Base-by-base conservation (phyloP, 2,113 vertebrate genomes). In the Tragelaphus imberbis region DNA sequence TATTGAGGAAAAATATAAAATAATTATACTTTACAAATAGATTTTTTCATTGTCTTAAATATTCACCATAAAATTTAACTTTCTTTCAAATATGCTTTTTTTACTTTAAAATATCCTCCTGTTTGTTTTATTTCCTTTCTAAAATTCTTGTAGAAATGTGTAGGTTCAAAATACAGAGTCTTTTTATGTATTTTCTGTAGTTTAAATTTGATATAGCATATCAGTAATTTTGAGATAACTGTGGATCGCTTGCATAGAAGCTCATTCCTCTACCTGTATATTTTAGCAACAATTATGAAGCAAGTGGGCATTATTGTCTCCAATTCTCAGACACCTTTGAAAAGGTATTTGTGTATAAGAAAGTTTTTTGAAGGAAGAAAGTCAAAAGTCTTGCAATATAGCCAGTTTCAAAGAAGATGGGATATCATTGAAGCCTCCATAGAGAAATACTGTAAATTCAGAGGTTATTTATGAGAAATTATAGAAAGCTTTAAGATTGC, bases 381-480 rank as follows among this genome's bases (percentile, higher is more conserved):
- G 15, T 65, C 27, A 68, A 58, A 92, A 86, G 2, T n/a, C 17
- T 89, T 97, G 5, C 13, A 68, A 56, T 19, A n/a, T 56, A 49
- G 0, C 12, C 47, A 56, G 27, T 91, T 28, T 10, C 12, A 21
- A 79, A 56, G 30, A 90, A 25, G 55, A 6, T 91, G 97, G 19
- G 65, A 33, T 87, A 36, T 11, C n/a, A 77, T 36, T 55, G 86
- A 27, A 75, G 4, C 3, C 16, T 63, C 23, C 13, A 51, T n/a
- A 88, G 68, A 93, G 61, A 95, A 93, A 58, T 56, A 47, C 40
- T 95, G 25, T 30, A 61, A 59, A 3, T 85, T 40, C 11, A 58
- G 44, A 97, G 14, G 63, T 80, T 90, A 92, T 88, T 92, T 93
- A 95, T 91, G 86, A 93, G 58, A 88, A 97, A 71, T 93, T 93